A percentile compares a stretch with the other conserved stretches of the same genome.
phyloP scores from a whole-genome alignment of 2,888 invertebrate species.

The Watsonalla cultraria region DNA sequence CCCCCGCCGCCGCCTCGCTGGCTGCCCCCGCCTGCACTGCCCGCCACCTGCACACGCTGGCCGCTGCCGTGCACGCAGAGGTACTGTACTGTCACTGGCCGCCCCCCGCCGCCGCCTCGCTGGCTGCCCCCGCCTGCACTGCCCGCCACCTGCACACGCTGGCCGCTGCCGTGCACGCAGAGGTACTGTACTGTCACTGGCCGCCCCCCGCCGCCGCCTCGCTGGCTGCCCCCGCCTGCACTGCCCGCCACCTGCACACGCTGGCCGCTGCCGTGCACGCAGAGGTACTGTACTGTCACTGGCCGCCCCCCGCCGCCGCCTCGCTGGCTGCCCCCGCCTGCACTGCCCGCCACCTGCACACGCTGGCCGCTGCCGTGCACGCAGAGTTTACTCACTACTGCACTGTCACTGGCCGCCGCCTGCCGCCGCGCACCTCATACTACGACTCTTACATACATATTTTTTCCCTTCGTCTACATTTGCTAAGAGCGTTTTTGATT shows the following conservation, averaged over 20 bases:
- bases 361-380: not conserved
- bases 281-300: not conserved
- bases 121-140: not conserved
- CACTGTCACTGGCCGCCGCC: too few relatives aligned
- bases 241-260: not conserved
- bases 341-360: not conserved
- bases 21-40: not conserved
- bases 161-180: not conserved
- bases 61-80: not conserved
- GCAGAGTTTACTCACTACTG: too few relatives aligned
- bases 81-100: not conserved
- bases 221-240: not conserved
- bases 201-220: not conserved
- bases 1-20: not conserved
- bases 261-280: not conserved
- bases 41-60: conserved; percentile 1
- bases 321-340: not conserved
- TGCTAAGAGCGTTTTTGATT: too few relatives aligned
- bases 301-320: not conserved
- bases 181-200: not conserved
- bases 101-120: not conserved
- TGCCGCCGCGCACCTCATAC: too few relatives aligned
- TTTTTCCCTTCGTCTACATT: too few relatives aligned
- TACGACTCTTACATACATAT: too few relatives aligned
- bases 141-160: conserved; percentile 1